Percentiles rank a stretch among this genome's conserved stretches.
Conservation (phyloP, 1,140 invertebrate species). For the Leptinotarsa undecemlineata region DNA sequence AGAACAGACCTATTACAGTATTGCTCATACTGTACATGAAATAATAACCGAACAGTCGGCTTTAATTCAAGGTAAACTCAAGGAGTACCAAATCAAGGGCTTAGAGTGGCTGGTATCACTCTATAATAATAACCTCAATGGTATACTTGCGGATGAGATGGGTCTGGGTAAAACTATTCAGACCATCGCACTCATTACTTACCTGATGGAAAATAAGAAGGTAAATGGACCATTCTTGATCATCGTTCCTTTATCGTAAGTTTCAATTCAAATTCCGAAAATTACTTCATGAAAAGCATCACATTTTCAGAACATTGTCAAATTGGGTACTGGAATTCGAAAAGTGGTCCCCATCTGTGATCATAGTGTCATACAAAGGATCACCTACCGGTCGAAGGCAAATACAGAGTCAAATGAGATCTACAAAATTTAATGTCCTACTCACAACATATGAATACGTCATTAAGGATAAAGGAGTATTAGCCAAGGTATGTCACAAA, state of each 20-base stretch:
- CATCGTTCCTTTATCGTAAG: slow-evolving; percentile 91
- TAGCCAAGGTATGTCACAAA: slow-evolving; percentile 26
- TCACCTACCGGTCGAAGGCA: slow-evolving; percentile 84
- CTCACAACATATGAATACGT: slow-evolving; percentile 99
- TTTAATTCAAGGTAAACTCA: slow-evolving; percentile 90
- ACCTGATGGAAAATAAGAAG: slow-evolving; percentile 93
- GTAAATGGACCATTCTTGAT: slow-evolving; percentile 96
- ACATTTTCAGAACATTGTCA: slow-evolving; percentile 76
- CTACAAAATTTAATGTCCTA: slow-evolving; percentile 95
- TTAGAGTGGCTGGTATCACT: slow-evolving; percentile 98
- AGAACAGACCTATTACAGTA: slow-evolving; percentile 87
- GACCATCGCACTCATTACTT: slow-evolving; percentile 95
- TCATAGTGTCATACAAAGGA: slow-evolving; percentile 97
- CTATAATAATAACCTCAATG: slow-evolving; percentile 99
- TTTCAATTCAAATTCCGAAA: background rate
- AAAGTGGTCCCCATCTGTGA: slow-evolving; percentile 99
- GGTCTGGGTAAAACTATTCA: slow-evolving; percentile 98
- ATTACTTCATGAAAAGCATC: background rate
- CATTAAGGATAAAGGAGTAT: slow-evolving; percentile 79
- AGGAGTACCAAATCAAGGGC: slow-evolving; percentile 96
- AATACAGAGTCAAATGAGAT: slow-evolving; percentile 86
- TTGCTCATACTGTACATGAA: slow-evolving; percentile 94
- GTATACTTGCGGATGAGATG: slow-evolving; percentile 90
- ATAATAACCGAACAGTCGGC: slow-evolving; percentile 89
- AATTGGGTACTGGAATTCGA: slow-evolving; percentile 99